Base-by-base conservation (phyloP, 1,140 invertebrate genomes). In the Periplaneta americana region DNA sequence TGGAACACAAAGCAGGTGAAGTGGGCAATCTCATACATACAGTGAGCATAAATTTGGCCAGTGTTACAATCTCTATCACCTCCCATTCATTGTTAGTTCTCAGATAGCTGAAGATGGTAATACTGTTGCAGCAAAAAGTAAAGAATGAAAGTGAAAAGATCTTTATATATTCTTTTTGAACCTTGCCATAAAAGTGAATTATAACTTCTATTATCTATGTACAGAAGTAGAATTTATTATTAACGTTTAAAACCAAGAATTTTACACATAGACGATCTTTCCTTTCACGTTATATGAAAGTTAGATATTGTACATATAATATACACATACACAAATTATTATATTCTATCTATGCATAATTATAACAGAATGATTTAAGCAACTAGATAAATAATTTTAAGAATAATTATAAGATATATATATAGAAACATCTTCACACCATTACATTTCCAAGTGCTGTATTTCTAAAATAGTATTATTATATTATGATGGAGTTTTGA, bases 391-490 rank as follows among this genome's bases (percentile, higher is more conserved):
- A 78, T 78, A 78, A 36, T 78, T 34, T 78, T 78, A 78, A 66
- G 28, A 66, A 66, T 66, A 28, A 66, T 66, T 5, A 66, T 66
- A 66, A n/a, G 48, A 66, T 66, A n/a, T n/a, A n/a, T n/a, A n/a
- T n/a, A n/a, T 28, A 28, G 48, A 66, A 66, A 66, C 22, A 66
- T 66, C 48, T 66, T 66, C n/a, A 66, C 48, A 28, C 48, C 35
- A 37, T 78, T 36, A 78, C 76, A 78, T 78, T 78, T 78, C 76
- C 76, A 78, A 78, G 76, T 78, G 36, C 34, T 78, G 76, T 78
- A 34, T 78, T 78, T 78, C n/a, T 36, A 78, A 75, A 39, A 34
- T 78, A 36, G 34, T 78, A 78, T 34, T 78, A 76, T 76, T 78
- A 34, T 36, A 22, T 78, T 35, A 78, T 36, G 34, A 78, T 76